Evolutionary conservation across 2,113 vertebrate species (phyloP), one percentile per base, ranked within the genome.

Genomic region (Orycteropus afer): DNA sequence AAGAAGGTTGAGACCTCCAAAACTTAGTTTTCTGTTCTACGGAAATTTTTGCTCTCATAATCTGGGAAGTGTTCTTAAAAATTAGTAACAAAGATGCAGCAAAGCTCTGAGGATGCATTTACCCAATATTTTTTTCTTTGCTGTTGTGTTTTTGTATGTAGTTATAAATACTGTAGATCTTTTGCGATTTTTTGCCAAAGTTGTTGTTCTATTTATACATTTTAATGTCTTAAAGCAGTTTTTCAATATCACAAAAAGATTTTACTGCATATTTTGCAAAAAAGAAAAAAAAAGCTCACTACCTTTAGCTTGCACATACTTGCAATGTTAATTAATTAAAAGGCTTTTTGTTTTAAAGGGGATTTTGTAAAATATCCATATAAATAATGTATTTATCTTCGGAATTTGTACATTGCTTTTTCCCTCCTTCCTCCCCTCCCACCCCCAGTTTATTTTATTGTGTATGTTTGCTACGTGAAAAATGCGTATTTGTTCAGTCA

Each of bases 381-480:
- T 99, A 99, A 99, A 99, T 99, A 99, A 99, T 99, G 99, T 99
- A 99, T 99, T 99, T 99, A 99, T 99, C 99, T 99, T 98, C 98
- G 98, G 98, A 99, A 99, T 99, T 99, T 99, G 99, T 99, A 99
- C 99, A 99, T 99, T 99, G 98, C 98, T 98, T 98, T 98, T 98
- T 85, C 87, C 95, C 93, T 80, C 29, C 93, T 94, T 97, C 95
- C 97, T 90, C 53, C 59, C 98, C 97, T 98, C 97, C 87, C 97
- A 5, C 67, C 96, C 97, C 97, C 86, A 97, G 96, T 99, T 99
- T 98, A 98, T 99, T 99, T 99, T 99, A 99, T 99, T 99, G 99
- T 99, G 99, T 99, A 99, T 98, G 98, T 99, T 99, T 98, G 98
- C 98, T 99, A 98, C 98, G 99, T 99, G 99, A 99, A 98, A 99